phyloP scores from a whole-genome alignment of 2,888 invertebrate genomes.

The Drosophila monieri region DNA sequence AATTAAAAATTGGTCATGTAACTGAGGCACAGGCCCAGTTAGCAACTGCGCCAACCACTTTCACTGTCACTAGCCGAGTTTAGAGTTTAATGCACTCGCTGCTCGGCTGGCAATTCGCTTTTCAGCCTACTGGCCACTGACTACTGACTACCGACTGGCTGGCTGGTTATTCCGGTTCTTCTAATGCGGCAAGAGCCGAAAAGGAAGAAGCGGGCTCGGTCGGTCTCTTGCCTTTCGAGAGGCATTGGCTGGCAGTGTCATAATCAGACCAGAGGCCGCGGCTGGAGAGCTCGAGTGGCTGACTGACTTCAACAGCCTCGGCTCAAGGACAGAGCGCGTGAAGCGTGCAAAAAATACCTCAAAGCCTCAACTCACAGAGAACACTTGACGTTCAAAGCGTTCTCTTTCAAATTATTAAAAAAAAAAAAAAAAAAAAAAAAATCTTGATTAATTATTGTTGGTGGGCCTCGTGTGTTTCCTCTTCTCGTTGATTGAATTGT shows the following conservation, averaged over 20 bases:
- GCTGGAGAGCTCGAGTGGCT: constrained; percentile 37
- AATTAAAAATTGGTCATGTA: constrained; percentile 48
- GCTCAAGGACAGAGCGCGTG: constrained; percentile 72
- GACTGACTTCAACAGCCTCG: constrained; percentile 63
- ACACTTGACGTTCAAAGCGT: constrained; percentile 30
- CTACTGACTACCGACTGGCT: neutral
- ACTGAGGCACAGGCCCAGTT: constrained; percentile 40
- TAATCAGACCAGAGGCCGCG: constrained; percentile 65
- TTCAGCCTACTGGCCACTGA: constrained; percentile 25
- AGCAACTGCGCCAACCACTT: constrained; percentile 67
- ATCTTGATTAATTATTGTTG: constrained; percentile 41
- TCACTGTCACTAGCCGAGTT: constrained; percentile 76
- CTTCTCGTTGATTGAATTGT: constrained; percentile 59
- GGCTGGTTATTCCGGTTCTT: constrained; percentile 75
- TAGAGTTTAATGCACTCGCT: constrained; percentile 74
- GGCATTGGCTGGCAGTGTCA: constrained; percentile 65
- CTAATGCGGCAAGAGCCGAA: constrained; percentile 50
- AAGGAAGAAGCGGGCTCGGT: constrained; percentile 9
- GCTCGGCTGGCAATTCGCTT: constrained; percentile 47
- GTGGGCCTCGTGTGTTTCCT: constrained; percentile 16
- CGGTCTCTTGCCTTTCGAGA: constrained; percentile 31
- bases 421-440: constrained; percentile 5
- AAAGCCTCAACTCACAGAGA: constrained; percentile 27
- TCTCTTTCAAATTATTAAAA: constrained; percentile 41
- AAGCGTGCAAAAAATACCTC: constrained; percentile 61